Evolutionary conservation across 2,888 invertebrate genomes (phyloP).

Genomic region (Cheilosia soror): DNA sequence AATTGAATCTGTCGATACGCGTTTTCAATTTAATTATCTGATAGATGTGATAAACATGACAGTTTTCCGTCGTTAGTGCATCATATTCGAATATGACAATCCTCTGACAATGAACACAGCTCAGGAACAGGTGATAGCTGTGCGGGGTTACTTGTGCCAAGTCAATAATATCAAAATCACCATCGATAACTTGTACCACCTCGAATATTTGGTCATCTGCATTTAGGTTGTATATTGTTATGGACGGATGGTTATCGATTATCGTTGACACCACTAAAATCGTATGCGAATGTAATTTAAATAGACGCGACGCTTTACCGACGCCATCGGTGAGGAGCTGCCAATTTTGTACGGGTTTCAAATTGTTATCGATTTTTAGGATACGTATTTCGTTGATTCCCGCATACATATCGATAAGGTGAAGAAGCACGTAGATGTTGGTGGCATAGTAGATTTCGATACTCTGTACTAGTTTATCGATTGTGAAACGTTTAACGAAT

Average conservation of each 20-base stretch:
- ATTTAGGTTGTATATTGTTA: slow-evolving; percentile 78
- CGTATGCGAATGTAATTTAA: slow-evolving; percentile 50
- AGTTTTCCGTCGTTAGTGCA: not conserved
- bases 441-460: slow-evolving; percentile 59
- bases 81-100: slow-evolving; percentile 77
- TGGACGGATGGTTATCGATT: slow-evolving; percentile 76
- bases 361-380: slow-evolving; percentile 76
- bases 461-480: slow-evolving; percentile 78
- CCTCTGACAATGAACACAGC: slow-evolving; percentile 79
- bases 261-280: slow-evolving; percentile 76
- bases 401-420: slow-evolving; percentile 76
- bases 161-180: slow-evolving; percentile 80
- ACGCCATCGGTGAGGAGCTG: slow-evolving; percentile 78
- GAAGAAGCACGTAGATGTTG: slow-evolving; percentile 77
- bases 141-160: slow-evolving; percentile 64
- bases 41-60: slow-evolving; percentile 76
- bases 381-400: slow-evolving; percentile 79
- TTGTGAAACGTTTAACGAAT: slow-evolving; percentile 76
- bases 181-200: slow-evolving; percentile 79
- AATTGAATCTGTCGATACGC: slow-evolving; percentile 78
- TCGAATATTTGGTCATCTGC: slow-evolving; percentile 76
- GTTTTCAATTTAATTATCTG: slow-evolving; percentile 79
- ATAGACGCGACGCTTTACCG: slow-evolving; percentile 78
- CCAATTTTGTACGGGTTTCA: slow-evolving; percentile 78
- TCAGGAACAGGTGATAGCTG: slow-evolving; percentile 78